A percentile compares a stretch with the other conserved stretches of the same genome.
phyloP scores from a whole-genome alignment of 2,888 invertebrate genomes.

The Stratiomys singularior region DNA sequence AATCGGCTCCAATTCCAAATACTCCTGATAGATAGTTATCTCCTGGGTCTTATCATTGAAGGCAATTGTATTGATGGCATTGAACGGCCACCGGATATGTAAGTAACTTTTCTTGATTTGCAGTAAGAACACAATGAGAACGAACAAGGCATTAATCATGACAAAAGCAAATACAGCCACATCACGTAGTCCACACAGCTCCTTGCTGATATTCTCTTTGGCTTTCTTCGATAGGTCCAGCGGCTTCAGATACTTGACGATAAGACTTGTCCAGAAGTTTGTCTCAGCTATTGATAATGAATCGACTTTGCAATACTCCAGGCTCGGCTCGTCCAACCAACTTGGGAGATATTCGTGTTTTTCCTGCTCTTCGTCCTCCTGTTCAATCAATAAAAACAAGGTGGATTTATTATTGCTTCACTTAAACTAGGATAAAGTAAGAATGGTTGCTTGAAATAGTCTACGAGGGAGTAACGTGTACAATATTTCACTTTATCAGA shows the following conservation, averaged over 20 bases:
- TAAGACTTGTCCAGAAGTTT: conserved; percentile 80
- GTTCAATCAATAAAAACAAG: not conserved
- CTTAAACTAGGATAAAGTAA: not conserved
- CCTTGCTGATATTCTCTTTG: conserved; percentile 66
- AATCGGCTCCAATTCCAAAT: conserved; percentile 77
- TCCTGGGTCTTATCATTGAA: conserved; percentile 65
- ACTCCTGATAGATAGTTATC: conserved; percentile 69
- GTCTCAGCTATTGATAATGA: conserved; percentile 75
- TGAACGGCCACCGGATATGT: conserved; percentile 76
- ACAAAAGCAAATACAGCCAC: conserved; percentile 76
- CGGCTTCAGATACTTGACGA: conserved; percentile 80
- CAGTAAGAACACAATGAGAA: conserved; percentile 77
- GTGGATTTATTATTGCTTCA: not conserved
- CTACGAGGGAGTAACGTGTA: too few relatives aligned
- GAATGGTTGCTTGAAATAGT: not conserved
- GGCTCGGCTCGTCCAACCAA: conserved; percentile 77
- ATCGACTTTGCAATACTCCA: conserved; percentile 74
- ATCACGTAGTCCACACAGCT: conserved; percentile 69
- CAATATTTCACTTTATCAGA: too few relatives aligned
- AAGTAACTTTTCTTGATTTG: conserved; percentile 78
- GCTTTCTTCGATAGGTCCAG: conserved; percentile 74
- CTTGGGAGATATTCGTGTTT: conserved; percentile 59
- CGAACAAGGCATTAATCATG: conserved; percentile 81
- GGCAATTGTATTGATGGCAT: conserved; percentile 68
- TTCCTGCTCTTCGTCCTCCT: conserved; percentile 47